Conservation (phyloP, 2,113 vertebrate species). For the Odontophorus gujanensis region DNA sequence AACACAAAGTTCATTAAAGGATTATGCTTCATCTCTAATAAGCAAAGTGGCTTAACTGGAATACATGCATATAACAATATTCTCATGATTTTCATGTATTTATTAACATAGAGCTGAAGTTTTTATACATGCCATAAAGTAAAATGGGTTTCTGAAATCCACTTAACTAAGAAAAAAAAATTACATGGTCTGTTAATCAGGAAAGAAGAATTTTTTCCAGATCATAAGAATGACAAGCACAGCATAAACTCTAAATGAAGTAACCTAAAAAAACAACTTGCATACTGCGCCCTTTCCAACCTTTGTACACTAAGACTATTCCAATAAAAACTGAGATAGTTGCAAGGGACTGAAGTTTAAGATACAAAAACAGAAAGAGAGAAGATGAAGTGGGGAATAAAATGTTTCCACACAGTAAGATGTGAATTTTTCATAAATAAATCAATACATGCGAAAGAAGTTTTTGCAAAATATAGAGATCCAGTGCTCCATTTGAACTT, state of each 20-base stretch:
- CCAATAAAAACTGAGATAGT: neutral
- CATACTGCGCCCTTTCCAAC: neutral
- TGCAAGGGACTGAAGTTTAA: neutral
- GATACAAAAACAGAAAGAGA: neutral
- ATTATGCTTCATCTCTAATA: conserved; percentile 1
- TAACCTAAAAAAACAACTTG: neutral
- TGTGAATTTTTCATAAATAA: neutral
- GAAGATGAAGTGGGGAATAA: neutral
- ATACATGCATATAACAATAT: neutral
- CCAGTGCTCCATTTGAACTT: neutral
- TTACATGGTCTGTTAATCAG: neutral
- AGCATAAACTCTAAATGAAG: neutral
- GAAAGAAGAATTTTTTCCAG: conserved; percentile 6
- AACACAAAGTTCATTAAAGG: neutral
- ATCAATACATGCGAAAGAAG: neutral
- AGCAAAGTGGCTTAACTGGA: conserved; percentile 47
- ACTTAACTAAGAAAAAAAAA: conserved; percentile 8
- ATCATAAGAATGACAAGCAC: neutral
- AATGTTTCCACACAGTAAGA: neutral
- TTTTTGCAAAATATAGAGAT: neutral
- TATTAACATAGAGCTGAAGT: neutral
- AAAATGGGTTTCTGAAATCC: conserved; percentile 13
- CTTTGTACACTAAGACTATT: neutral
- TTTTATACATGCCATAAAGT: neutral
- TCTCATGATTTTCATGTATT: neutral